These are phyloP conservation scores for Iselma pallidipennis DNA, from an alignment of 2,888 invertebrate species.

Conservation along the genomic window DNA sequence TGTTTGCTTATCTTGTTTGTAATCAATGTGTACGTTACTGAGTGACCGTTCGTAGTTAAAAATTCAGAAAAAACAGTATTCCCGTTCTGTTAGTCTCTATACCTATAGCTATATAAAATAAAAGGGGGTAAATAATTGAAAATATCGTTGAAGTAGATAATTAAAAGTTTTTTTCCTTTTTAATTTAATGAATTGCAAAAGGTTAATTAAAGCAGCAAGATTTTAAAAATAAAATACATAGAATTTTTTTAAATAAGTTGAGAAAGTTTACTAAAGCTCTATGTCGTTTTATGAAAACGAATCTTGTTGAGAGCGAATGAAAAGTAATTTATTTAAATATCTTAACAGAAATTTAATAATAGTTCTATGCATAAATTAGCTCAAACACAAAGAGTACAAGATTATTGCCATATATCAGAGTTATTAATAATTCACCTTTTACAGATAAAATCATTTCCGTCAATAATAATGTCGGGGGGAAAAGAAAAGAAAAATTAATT, in stretches of 20 bases:
- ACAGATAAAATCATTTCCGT: not conserved
- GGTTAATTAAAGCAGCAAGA: not conserved
- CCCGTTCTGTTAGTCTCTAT: no score
- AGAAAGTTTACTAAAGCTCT: no score
- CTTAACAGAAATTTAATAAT: slow-evolving; percentile 23
- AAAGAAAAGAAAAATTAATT: not conserved
- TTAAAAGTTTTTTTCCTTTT: not conserved
- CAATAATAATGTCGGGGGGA: not conserved
- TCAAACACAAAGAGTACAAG: slow-evolving; percentile 15
- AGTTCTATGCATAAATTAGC: slow-evolving; percentile 25
- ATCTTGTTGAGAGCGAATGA: slow-evolving; percentile 17
- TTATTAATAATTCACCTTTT: slow-evolving; percentile 15
- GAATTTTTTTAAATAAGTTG: no score
- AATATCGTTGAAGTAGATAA: not conserved
- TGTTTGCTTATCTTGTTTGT: slow-evolving; percentile 2
- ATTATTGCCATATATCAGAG: slow-evolving; percentile 17
- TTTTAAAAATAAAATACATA: not conserved
- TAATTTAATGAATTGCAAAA: not conserved
- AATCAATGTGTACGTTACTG: not conserved
- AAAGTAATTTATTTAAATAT: slow-evolving; percentile 25
- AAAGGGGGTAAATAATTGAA: not conserved
- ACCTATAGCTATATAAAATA: not conserved
- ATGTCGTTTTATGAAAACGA: slow-evolving; percentile 6
- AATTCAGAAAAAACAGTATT: not conserved
- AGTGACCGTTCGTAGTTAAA: not conserved